Evolutionary conservation across 2,888 invertebrate genomes (phyloP).

Genomic region (Agriotes lineatus): DNA sequence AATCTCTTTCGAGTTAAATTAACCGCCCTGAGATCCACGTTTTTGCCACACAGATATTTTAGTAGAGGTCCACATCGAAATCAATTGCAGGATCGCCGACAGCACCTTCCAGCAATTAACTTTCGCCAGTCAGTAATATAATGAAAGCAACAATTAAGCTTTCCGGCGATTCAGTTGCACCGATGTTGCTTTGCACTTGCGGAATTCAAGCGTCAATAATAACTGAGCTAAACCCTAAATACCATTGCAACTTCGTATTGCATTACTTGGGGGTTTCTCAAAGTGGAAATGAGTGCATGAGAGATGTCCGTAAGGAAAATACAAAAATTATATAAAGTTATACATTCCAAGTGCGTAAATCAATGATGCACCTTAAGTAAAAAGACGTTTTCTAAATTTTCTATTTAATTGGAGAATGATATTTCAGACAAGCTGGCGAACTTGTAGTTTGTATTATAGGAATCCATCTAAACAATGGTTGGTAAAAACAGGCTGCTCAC

Average conservation of each 20-base stretch:
- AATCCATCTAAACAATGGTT: no score
- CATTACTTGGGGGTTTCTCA: no score
- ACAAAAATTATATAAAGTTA: no score
- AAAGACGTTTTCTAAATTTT: no score
- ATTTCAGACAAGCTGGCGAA: no score
- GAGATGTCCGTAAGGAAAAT: no score
- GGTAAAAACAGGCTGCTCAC: no score
- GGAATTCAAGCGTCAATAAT: slow-evolving; percentile 23
- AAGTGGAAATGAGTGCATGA: no score
- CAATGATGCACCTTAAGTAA: no score
- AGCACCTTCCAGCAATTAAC: slow-evolving; percentile 14
- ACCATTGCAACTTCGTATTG: slow-evolving; percentile 19
- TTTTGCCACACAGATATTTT: background rate
- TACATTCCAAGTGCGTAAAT: no score
- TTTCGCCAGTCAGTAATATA: slow-evolving; percentile 20
- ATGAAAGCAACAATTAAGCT: slow-evolving; percentile 16
- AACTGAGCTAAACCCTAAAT: slow-evolving; percentile 13
- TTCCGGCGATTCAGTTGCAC: slow-evolving; percentile 20
- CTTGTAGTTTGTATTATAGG: no score
- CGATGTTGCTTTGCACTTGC: slow-evolving; percentile 11
- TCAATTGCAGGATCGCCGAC: background rate
- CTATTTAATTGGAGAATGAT: no score
- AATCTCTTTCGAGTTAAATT: background rate
- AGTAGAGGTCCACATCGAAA: background rate
- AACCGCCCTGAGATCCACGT: background rate